phyloP scores from a whole-genome alignment of 2,888 invertebrate genomes.

The Cyclophora albipunctata region DNA sequence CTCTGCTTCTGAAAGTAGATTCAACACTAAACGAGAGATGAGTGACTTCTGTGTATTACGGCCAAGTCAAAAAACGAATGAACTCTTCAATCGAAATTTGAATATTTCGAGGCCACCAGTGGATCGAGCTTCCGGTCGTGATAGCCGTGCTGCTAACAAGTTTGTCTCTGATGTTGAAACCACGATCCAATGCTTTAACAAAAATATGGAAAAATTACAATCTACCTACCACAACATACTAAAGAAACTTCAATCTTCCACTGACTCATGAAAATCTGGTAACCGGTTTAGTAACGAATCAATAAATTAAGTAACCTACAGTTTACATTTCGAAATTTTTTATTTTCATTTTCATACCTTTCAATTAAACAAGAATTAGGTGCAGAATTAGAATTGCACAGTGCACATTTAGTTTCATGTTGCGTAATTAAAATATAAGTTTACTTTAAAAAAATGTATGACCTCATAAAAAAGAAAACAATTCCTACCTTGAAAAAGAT shows the following conservation, averaged over 20 bases:
- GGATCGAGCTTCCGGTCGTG: conserved; percentile 10
- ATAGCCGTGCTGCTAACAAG: conserved; percentile 27
- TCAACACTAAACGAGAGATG: too few relatives aligned
- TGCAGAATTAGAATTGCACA: too few relatives aligned
- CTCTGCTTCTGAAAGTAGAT: background rate
- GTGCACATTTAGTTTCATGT: too few relatives aligned
- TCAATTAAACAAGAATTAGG: too few relatives aligned
- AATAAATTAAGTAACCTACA: background rate
- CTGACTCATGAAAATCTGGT: conserved; percentile 6
- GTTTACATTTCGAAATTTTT: background rate
- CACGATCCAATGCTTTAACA: conserved; percentile 26
- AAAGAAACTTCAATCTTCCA: conserved; percentile 21
- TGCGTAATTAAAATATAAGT: too few relatives aligned
- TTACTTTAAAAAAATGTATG: too few relatives aligned
- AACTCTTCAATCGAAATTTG: background rate
- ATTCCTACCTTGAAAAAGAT: too few relatives aligned
- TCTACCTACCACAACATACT: conserved; percentile 19
- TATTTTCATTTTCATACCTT: background rate
- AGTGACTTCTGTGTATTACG: too few relatives aligned
- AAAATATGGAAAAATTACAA: conserved; percentile 26
- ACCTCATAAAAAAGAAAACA: too few relatives aligned
- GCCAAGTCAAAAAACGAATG: too few relatives aligned
- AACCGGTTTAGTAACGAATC: background rate
- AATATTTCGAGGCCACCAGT: background rate
- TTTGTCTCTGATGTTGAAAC: conserved; percentile 31